Evolutionary conservation across 2,113 vertebrate species (phyloP), one percentile per base, ranked within the genome.

Genomic region (Orientallactaga bullata): DNA sequence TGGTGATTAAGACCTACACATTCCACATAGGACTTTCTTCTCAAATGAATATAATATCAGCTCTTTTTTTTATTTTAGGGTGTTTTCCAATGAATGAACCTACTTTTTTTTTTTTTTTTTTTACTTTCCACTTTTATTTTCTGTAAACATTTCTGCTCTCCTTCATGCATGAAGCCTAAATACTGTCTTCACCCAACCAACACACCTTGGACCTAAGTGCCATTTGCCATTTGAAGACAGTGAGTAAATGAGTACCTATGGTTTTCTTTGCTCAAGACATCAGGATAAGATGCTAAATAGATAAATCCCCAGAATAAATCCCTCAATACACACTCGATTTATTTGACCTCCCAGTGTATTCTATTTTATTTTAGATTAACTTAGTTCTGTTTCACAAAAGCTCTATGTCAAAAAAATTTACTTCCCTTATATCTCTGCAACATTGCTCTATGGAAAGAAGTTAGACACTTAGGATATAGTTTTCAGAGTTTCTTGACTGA

Each of bases 401-500:
- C 24, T 74, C 80, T 28, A 30, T 69, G 24, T 28, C 63, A 39
- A 85, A 66, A 71, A 39, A 35, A 79, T 76, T 78, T 32, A 32
- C 18, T 21, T 74, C n/a, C 7, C 73, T 89, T 13, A 0, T 26
- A 11, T 17, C 61, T 61, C 63, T 23, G 24, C 17, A 55, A 86
- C 58, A 18, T 80, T 71, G 21, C n/a, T 82, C 8, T 83, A 23
- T 66, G 85, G 60, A 87, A 84, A 24, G 32, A 90, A 81, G 68
- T 82, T 89, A 82, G 78, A 58, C 91, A 80, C 35, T 32, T 37
- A 12, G 32, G 80, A 94, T 81, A 47, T 17, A 66, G n/a, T 60
- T 93, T 85, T 39, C 42, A 72, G 42, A 58, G 63, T 89, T 73
- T 95, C 78, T 88, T 42, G 68, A 89, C 30, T 80, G 71, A 69